A percentile compares a stretch with the other conserved stretches of the same genome.
Evolutionary conservation across 2,797 vertebrate genomes (phyloP).

Genomic region (Etheostoma perlongum): DNA sequence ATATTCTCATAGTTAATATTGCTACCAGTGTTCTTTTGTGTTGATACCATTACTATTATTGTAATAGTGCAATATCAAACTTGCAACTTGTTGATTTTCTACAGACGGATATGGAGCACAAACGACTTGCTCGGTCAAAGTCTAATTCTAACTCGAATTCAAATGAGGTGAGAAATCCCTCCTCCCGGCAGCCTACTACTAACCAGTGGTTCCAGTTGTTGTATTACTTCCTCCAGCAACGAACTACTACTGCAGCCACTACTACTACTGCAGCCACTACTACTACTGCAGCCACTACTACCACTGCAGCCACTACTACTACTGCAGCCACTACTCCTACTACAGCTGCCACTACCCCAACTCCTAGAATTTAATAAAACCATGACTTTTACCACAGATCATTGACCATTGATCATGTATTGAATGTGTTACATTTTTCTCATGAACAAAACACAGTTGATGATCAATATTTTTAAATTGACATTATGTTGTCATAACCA

Average conservation of each 20-base stretch:
- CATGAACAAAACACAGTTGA: too few species aligned
- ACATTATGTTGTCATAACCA: background rate
- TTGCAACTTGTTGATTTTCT: background rate
- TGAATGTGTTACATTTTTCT: background rate
- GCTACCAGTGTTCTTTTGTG: too few species aligned
- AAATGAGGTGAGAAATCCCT: background rate
- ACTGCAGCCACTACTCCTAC: background rate
- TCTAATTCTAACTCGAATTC: background rate
- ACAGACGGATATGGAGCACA: slow-evolving; percentile 16
- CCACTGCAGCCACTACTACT: background rate
- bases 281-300: background rate
- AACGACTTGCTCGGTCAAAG: slow-evolving; percentile 4
- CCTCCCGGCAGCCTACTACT: rapidly evolving
- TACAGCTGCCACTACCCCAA: background rate
- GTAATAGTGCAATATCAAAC: background rate
- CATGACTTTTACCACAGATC: background rate
- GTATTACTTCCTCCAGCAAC: background rate
- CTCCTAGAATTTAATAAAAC: background rate
- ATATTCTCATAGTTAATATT: background rate
- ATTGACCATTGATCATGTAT: too few species aligned
- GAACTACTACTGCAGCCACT: background rate
- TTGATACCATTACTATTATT: background rate
- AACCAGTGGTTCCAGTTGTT: background rate
- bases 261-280: background rate
- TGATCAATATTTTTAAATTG: background rate